Evolutionary conservation across 2,888 invertebrate species (phyloP).

Genomic region (Drosophila sordidapex): DNA sequence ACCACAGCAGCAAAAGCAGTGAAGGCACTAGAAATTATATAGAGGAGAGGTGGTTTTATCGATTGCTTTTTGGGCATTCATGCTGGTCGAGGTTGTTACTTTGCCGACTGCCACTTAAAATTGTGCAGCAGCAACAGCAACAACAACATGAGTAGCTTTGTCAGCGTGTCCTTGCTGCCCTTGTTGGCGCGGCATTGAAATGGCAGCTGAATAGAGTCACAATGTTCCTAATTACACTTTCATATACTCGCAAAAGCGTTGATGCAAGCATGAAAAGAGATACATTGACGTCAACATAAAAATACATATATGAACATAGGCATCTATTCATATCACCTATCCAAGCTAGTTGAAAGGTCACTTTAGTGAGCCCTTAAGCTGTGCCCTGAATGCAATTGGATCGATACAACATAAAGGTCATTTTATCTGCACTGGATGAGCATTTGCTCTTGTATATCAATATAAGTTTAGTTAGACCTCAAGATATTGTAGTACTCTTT

Average conservation of each 20-base stretch:
- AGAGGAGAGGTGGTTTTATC: constrained; percentile 21
- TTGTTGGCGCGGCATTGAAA: constrained; percentile 48
- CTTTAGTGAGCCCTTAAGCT: constrained; percentile 2
- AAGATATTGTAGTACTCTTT: not conserved
- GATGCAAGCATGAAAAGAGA: constrained; percentile 11
- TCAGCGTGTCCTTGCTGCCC: constrained; percentile 40
- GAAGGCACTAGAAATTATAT: constrained; percentile 18
- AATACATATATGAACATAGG: not conserved
- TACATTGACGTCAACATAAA: constrained; percentile 22
- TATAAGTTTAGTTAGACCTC: not conserved
- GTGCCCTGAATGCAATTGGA: constrained; percentile 42
- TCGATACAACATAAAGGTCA: constrained; percentile 29
- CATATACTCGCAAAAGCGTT: constrained; percentile 37
- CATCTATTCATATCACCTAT: constrained; percentile 20
- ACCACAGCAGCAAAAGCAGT: not conserved
- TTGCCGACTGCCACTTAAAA: constrained; percentile 11
- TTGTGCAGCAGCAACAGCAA: constrained; percentile 17
- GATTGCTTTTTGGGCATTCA: constrained; percentile 36
- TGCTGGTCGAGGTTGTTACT: constrained; percentile 17
- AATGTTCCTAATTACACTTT: constrained; percentile 52
- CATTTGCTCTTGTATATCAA: not conserved
- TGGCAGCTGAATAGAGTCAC: constrained; percentile 30
- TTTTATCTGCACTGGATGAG: constrained; percentile 6
- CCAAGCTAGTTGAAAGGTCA: constrained; percentile 43
- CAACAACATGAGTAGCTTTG: constrained; percentile 7